Conservation (phyloP, 2,113 vertebrate genomes). For the Phrynosoma blainvillii region DNA sequence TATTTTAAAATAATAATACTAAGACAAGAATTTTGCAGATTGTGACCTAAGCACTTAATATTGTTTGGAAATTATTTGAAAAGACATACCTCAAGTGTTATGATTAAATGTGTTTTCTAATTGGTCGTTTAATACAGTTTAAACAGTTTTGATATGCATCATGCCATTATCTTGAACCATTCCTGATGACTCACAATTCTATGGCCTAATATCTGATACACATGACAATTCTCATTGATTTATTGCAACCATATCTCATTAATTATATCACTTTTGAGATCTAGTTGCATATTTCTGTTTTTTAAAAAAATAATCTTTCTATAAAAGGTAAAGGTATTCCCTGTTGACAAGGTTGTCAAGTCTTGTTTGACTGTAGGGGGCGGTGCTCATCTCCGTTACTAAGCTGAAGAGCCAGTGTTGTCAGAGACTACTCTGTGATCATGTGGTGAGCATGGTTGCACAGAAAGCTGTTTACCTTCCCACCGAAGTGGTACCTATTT, state of each 20-base stretch:
- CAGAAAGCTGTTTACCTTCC: too few species aligned
- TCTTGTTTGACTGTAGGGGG: too few species aligned
- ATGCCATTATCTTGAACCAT: neutral
- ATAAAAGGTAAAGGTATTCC: too few species aligned
- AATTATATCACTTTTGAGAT: neutral
- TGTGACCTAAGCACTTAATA: neutral
- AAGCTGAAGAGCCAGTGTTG: too few species aligned
- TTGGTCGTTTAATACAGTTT: neutral
- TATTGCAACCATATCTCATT: neutral
- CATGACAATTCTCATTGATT: neutral
- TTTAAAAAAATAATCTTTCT: neutral
- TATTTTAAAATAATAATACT: neutral
- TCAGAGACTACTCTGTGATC: too few species aligned
- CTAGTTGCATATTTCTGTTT: neutral
- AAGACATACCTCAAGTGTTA: neutral
- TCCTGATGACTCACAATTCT: too few species aligned
- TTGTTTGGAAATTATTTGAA: neutral
- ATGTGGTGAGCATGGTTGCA: too few species aligned
- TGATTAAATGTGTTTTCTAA: neutral
- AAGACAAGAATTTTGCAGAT: neutral
- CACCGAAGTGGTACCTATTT: too few species aligned
- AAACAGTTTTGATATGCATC: neutral
- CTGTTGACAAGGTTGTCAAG: too few species aligned
- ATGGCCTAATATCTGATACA: neutral
- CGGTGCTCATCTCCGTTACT: too few species aligned